These are phyloP conservation scores for Aleadryas rufinucha DNA, from an alignment of 2,113 vertebrate genomes.

Conservation along the genomic window DNA sequence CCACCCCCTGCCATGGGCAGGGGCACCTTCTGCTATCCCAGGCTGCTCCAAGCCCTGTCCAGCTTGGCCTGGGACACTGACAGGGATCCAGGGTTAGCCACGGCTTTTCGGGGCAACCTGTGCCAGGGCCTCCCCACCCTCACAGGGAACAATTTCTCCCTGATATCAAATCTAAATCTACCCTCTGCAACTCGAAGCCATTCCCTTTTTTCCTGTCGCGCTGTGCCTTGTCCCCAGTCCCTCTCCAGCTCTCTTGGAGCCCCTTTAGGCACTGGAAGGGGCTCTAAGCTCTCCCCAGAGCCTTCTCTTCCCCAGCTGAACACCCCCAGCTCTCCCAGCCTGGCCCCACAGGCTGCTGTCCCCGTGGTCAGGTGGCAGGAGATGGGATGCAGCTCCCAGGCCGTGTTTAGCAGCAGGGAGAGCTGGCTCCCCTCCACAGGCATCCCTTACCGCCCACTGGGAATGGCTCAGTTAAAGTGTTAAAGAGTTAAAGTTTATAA, in stretches of 20 bases:
- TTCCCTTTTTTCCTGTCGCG: neutral
- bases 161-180: neutral
- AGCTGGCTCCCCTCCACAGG: fast-evolving
- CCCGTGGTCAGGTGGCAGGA: neutral
- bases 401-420: fast-evolving
- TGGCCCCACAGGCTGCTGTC: neutral
- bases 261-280: neutral
- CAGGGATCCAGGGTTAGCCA: neutral
- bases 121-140: neutral
- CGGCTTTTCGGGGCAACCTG: neutral
- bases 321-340: neutral
- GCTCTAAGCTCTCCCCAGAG: neutral
- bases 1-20: neutral
- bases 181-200: neutral
- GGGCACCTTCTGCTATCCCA: neutral
- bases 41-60: neutral
- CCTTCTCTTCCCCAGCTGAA: too few species aligned
- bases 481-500: neutral
- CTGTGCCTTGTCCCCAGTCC: fast-evolving
- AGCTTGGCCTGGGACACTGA: neutral
- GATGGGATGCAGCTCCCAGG: neutral
- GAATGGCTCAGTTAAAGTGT: neutral
- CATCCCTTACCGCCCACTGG: too few species aligned
- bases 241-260: neutral
- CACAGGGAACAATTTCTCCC: neutral